Conservation (phyloP, 2,888 invertebrate genomes). For the Hydroisotoma schaefferi region DNA sequence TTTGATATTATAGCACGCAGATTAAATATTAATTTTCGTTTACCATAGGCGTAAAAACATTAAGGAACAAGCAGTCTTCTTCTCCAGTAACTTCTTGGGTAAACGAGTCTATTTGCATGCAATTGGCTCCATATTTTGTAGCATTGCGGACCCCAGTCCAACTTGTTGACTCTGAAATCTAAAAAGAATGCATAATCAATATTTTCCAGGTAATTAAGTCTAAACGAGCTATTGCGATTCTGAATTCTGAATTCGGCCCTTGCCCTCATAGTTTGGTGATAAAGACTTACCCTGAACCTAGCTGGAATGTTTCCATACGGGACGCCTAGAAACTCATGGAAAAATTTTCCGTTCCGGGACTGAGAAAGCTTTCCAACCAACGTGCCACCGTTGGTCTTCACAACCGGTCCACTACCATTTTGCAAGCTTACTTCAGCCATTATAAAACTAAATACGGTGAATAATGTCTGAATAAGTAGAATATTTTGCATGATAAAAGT, state of each 20-base stretch:
- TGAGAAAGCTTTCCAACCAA: not conserved
- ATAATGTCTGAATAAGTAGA: too few relatives aligned
- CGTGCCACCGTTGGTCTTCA: not conserved
- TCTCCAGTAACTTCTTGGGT: not conserved
- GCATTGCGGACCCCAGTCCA: not conserved
- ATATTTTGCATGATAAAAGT: too few relatives aligned
- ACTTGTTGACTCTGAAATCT: not conserved
- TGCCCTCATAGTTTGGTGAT: too few relatives aligned
- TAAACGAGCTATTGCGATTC: too few relatives aligned
- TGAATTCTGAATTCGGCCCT: too few relatives aligned
- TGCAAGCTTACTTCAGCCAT: not conserved
- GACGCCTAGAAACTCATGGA: not conserved
- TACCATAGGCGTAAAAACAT: not conserved
- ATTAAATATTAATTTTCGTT: not conserved
- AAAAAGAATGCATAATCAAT: too few relatives aligned
- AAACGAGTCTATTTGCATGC: not conserved
- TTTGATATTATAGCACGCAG: not conserved
- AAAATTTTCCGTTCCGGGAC: not conserved
- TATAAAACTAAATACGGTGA: not conserved
- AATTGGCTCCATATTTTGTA: not conserved
- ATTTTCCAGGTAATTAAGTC: too few relatives aligned
- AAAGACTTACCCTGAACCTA: conserved; percentile 4
- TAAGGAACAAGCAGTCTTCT: not conserved
- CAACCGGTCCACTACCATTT: not conserved
- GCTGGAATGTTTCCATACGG: conserved; percentile 1